Percentiles rank a stretch among this genome's conserved stretches.
phyloP scores from a whole-genome alignment of 2,113 vertebrate genomes.

The Pygathrix nemaeus region DNA sequence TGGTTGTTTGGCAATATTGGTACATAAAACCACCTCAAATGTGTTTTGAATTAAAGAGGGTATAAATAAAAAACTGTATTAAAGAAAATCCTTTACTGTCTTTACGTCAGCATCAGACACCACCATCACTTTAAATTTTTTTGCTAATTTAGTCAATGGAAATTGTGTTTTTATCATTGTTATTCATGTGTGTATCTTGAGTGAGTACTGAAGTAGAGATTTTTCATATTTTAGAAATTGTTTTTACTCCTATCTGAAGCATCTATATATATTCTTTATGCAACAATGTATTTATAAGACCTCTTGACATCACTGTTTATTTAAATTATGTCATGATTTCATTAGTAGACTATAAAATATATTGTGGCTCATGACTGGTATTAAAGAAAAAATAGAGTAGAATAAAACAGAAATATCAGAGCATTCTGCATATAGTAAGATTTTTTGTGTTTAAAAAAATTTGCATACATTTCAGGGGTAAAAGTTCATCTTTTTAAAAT shows the following conservation, averaged over 20 bases:
- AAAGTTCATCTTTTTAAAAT: neutral
- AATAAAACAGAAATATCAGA: neutral
- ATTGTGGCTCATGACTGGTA: neutral
- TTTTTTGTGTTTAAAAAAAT: neutral
- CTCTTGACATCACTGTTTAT: neutral
- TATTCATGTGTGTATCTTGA: neutral
- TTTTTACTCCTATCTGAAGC: conserved; percentile 15
- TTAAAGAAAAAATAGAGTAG: neutral
- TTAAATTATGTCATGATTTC: neutral
- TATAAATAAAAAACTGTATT: neutral
- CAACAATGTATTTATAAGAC: neutral
- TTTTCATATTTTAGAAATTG: neutral
- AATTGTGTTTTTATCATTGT: neutral
- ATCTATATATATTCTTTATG: neutral
- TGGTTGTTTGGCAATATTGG: neutral
- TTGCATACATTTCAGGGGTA: neutral
- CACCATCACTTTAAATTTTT: neutral
- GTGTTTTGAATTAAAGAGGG: conserved; percentile 15
- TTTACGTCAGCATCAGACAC: neutral
- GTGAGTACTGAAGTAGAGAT: neutral
- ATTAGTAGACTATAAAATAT: neutral
- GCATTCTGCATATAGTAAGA: neutral
- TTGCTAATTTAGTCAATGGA: neutral
- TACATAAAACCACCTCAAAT: conserved; percentile 1
- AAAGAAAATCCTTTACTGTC: neutral